Percentiles rank a stretch among this genome's conserved stretches.
These are phyloP conservation scores for Progne subis DNA, from an alignment of 2,113 vertebrate genomes.

Conservation along the genomic window DNA sequence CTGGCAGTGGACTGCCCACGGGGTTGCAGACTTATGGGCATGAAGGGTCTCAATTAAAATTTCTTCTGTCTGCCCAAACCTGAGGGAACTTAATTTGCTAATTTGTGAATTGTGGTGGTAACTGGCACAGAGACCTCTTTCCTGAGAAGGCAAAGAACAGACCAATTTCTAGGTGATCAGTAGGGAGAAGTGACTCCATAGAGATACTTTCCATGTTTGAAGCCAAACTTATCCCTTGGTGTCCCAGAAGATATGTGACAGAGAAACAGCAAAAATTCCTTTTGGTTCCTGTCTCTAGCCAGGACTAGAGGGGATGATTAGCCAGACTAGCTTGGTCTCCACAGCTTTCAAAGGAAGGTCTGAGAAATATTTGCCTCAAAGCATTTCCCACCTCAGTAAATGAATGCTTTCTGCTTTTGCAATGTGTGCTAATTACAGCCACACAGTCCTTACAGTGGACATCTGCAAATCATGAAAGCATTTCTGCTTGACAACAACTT, in stretches of 20 bases:
- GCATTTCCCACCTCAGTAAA: neutral
- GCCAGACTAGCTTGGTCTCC: neutral
- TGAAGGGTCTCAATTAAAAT: neutral
- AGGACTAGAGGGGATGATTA: rapidly evolving
- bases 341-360: neutral
- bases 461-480: neutral
- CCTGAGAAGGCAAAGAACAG: neutral
- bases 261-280: neutral
- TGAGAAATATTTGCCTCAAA: neutral
- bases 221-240: neutral
- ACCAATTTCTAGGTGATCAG: neutral
- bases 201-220: neutral
- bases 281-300: neutral
- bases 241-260: neutral
- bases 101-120: neutral
- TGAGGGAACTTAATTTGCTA: neutral
- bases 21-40: neutral
- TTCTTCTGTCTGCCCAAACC: neutral
- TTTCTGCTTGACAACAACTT: neutral
- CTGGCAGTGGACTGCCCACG: neutral
- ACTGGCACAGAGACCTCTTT: neutral
- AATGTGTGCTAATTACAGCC: neutral
- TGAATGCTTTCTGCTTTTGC: neutral
- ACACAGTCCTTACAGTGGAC: neutral
- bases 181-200: neutral